Base-by-base conservation (phyloP, 2,888 invertebrate genomes). In the Scaptomyza flava region DNA sequence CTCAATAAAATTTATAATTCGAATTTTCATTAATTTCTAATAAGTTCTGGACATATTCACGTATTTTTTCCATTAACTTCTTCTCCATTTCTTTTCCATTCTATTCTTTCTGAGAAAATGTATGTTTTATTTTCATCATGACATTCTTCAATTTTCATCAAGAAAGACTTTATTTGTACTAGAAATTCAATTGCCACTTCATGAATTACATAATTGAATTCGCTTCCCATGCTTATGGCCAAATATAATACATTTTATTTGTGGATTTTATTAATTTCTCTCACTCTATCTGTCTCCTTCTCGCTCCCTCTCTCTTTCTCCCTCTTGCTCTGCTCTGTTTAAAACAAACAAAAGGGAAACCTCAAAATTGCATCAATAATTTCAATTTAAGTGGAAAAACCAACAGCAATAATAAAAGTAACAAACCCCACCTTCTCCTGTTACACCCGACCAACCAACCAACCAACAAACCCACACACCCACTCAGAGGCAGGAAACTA, bases 291-390 rank as follows among this genome's bases (percentile, higher is more conserved):
- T 4, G 23, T 27, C n/a, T 9, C n/a, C 8, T 11, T 33, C 11
- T 33, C 9, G 11, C 4, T 33, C 17, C 9, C 17, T 1, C 8
- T 41, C 8, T 14, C 38, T 17, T 11, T 38, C 14, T 38, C 38
- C 17, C 9, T 41, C 17, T 14, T 0, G 14, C 3, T 41, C 36
- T 20, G 56, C 60, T 68, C 61, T 41, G n/a, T 43, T 38, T 56
- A 14, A 6, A 12, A 12, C 31, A 36, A n/a, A 38, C 33, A 31
- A 50, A 66, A 43, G 43, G 51, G 64, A 66, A 81, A 50, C 67
- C 87, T 41, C 63, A 76, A 61, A 83, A 68, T 56, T 76, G 81
- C 81, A 76, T 86, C 81, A 80, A 88, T 88, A 88, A 83, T 77
- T 81, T 88, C 68, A 69, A 88, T 83, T 72, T 64, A 59, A 81